Conservation (phyloP, 2,888 invertebrate genomes). For the Rhagonycha lutea region DNA sequence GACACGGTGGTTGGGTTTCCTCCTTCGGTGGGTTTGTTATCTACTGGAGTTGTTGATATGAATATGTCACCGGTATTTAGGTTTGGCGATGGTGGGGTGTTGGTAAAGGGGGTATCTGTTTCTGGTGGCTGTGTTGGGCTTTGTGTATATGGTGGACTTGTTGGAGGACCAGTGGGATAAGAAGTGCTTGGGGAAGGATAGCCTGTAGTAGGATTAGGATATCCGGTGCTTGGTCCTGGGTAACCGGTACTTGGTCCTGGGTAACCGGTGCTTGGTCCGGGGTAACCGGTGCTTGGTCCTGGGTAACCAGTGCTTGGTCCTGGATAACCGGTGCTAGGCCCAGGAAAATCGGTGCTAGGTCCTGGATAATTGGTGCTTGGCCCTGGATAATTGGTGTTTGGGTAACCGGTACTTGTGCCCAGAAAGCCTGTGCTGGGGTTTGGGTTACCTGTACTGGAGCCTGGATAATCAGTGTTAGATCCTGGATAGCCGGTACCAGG, state of each 20-base stretch:
- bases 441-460: constrained; percentile 8
- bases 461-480: constrained; percentile 18
- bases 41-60: constrained; percentile 6
- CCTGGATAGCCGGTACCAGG: not conserved
- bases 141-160: constrained; percentile 10
- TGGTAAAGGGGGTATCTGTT: constrained; percentile 10
- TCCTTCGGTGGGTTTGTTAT: constrained; percentile 29
- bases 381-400: constrained; percentile 18
- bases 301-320: constrained; percentile 21
- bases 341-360: constrained; percentile 38
- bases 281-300: constrained; percentile 23
- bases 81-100: constrained; percentile 19
- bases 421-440: constrained; percentile 21
- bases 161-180: constrained; percentile 22
- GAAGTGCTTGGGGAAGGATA: constrained; percentile 26
- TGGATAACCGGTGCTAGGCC: constrained; percentile 34
- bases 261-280: constrained; percentile 32
- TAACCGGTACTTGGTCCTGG: constrained; percentile 32
- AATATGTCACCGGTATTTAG: constrained; percentile 20
- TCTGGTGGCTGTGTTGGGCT: not conserved
- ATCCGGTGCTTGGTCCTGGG: constrained; percentile 22
- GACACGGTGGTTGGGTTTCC: constrained; percentile 13
- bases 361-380: constrained; percentile 24
- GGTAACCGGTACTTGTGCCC: constrained; percentile 29
- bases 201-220: constrained; percentile 9